Base-by-base conservation (phyloP, 2,888 invertebrate species). In the Xanthostigma xanthostigma region DNA sequence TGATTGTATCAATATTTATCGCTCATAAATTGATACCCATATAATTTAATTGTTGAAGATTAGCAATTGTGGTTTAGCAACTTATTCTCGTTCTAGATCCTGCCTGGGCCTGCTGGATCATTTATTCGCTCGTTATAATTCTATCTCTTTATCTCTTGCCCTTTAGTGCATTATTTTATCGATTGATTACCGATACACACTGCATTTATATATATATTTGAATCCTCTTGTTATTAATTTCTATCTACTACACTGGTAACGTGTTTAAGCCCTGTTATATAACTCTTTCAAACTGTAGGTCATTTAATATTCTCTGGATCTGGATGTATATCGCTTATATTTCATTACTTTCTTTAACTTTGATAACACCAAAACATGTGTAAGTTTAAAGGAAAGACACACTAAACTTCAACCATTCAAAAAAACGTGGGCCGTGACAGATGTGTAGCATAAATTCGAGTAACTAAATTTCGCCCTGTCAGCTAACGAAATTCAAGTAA, bases 21-120 rank as follows among this genome's bases (percentile, higher is more conserved):
- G 6, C 27, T 27, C 27, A 6, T 5, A 27, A 27, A 27, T 27
- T 41, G 11, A 2, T 12, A n/a, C n/a, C n/a, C n/a, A 13, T 27
- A 36, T 45, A 13, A 14, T 45, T 45, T 8, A 36, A 39, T 9
- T 12, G 11, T 13, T 47, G 33, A 34, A 48, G 27, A 49, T 41
- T 33, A 17, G 9, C 17, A 33, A 42, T 13, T 14, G 42, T 27
- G 27, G 27, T 27, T 27, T 27, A 27, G 27, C 27, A 27, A 27
- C 27, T 27, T 27, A 27, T 46, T 39, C 14, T 41, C 17, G 13
- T 37, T 65, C 62, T 65, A 64, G 64, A 65, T 64, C 64, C 62
- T 65, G 64, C 65, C 65, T 53, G 43, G 50, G 53, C 54, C 53
- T 66, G 64, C 63, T 61, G 63, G 63, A 63, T 62, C 61, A 62